These are phyloP conservation scores for Eupleurogrammus muticus DNA, from an alignment of 2,797 vertebrate species.

Conservation along the genomic window DNA sequence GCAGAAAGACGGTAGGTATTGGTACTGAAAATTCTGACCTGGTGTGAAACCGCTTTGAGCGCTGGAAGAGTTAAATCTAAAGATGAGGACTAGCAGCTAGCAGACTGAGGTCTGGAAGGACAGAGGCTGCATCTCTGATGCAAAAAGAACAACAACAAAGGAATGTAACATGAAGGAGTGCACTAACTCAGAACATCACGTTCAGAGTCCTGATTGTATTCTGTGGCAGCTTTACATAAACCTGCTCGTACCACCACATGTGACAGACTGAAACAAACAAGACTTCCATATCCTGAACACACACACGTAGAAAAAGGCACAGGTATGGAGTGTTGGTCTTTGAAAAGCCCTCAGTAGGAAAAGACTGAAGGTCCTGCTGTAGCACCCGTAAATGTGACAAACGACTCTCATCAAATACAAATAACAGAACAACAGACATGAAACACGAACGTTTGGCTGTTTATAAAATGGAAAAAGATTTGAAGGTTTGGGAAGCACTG, in stretches of 20 bases:
- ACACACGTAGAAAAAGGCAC: constrained; percentile 76
- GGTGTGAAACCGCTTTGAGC: constrained; percentile 48
- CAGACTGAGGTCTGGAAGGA: constrained; percentile 49
- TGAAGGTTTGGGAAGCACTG: constrained; percentile 51
- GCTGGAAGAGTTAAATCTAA: constrained; percentile 28
- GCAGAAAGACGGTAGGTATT: constrained; percentile 31
- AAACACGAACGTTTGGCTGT: constrained; percentile 57
- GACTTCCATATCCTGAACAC: constrained; percentile 71
- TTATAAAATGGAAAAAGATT: constrained; percentile 66
- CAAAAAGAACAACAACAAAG: constrained; percentile 56
- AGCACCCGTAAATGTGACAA: constrained; percentile 82
- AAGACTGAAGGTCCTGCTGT: constrained; percentile 69
- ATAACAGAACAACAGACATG: constrained; percentile 39
- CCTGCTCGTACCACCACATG: constrained; percentile 30
- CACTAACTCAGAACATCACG: constrained; percentile 48
- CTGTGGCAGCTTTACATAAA: constrained; percentile 45
- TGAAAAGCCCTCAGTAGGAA: constrained; percentile 65
- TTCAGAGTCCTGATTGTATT: constrained; percentile 65
- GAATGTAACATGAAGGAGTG: constrained; percentile 75
- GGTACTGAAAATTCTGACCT: constrained; percentile 50
- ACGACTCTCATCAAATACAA: constrained; percentile 64
- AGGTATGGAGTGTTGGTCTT: constrained; percentile 83
- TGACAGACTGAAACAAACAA: constrained; percentile 36
- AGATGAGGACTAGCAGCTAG: constrained; percentile 31
- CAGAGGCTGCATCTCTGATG: constrained; percentile 61